phyloP scores from a whole-genome alignment of 2,888 invertebrate genomes.

The Drepana falcataria region DNA sequence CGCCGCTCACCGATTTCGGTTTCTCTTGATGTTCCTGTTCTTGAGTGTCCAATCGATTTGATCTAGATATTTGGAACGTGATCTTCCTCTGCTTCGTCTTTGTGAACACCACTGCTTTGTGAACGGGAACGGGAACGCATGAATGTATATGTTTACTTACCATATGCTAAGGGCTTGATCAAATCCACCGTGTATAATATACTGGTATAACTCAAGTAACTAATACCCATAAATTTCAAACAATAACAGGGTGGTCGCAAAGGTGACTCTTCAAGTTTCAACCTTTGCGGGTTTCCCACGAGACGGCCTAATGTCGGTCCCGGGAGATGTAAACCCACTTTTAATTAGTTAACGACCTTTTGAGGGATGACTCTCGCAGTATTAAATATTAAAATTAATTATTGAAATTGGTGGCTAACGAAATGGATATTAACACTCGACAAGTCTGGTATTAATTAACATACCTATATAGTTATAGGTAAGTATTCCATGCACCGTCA shows the following conservation, averaged over 20 bases:
- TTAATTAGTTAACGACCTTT: slow-evolving; percentile 3
- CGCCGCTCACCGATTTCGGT: too few relatives aligned
- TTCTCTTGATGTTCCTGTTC: too few relatives aligned
- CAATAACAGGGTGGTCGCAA: slow-evolving; percentile 3
- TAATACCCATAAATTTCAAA: background rate
- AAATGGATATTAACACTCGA: background rate
- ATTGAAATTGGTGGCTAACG: background rate
- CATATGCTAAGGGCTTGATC: too few relatives aligned
- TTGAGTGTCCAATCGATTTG: too few relatives aligned
- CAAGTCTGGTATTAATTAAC: background rate
- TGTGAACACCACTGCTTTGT: too few relatives aligned
- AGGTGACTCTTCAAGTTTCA: slow-evolving; percentile 1
- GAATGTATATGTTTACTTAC: background rate
- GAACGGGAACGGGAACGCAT: too few relatives aligned
- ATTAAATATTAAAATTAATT: background rate
- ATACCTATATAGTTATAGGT: too few relatives aligned
- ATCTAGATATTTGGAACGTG: too few relatives aligned
- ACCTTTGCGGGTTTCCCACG: slow-evolving; percentile 3
- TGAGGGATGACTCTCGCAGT: background rate
- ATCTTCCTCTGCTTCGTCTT: too few relatives aligned
- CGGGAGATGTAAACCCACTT: background rate
- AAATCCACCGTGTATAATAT: background rate
- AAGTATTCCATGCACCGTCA: too few relatives aligned
- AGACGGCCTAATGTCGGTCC: background rate
- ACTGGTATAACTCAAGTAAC: background rate